Base-by-base conservation (phyloP, 2,888 invertebrate genomes). In the Scaptomyza polygonia region DNA sequence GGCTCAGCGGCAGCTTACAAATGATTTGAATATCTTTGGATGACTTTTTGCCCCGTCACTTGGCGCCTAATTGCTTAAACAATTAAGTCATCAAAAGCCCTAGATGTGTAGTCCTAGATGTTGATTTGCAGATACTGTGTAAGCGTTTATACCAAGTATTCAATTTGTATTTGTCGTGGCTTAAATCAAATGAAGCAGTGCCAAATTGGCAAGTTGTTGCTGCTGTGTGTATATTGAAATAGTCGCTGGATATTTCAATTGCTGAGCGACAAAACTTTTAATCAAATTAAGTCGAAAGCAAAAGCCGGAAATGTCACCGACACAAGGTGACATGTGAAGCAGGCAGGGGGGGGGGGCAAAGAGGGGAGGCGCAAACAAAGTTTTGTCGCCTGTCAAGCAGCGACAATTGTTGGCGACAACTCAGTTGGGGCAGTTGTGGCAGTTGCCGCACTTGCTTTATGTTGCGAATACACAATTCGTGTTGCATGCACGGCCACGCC, bases 261-360 rank as follows among this genome's bases (percentile, higher is more conserved):
- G 63, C 54, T 49, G 52, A 8, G 52, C 44, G 64, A 52, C 62
- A 51, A 80, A 88, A 88, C 77, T 84, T 84, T 84, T 84, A 84
- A 84, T 84, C 88, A 84, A 84, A 84, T 84, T 84, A 84, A 84
- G 83, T 83, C 86, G 61, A 74, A 72, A 72, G 76, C 75, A 74
- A 49, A 34, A 59, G 70, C 68, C 74, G 70, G 72, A 78, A 82
- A 72, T 85, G 82, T 75, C 66, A 70, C 63, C 81, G 75, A 64
- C 88, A 87, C 75, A 69, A 70, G 82, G 76, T 82, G 82, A 87
- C 82, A 87, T 79, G 81, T 81, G 48, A 12, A 7, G 45, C 14
- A 18, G n/a, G n/a, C n/a, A n/a, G n/a, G n/a, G 9, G 21, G 5
- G 3, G 9, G 8, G 7, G 18, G 12, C 48, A 11, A 7, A 14